A percentile compares a stretch with the other conserved stretches of the same genome.
phyloP scores from a whole-genome alignment of 2,888 invertebrate species.

The Patella depressa region DNA sequence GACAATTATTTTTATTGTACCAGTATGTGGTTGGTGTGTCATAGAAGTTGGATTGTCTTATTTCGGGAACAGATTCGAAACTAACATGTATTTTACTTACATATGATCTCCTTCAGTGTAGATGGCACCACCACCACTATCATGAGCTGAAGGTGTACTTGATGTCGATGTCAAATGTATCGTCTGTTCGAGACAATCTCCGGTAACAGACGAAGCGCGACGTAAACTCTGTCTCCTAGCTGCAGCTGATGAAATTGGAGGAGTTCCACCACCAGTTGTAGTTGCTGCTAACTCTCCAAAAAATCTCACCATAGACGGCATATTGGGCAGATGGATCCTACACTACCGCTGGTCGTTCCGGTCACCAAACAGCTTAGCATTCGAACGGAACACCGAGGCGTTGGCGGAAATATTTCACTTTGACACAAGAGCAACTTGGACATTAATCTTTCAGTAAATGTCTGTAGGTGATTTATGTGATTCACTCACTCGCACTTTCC shows the following conservation, averaged over 20 bases:
- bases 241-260: constrained; percentile 33
- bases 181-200: constrained; percentile 56
- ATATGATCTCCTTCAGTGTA: constrained; percentile 4
- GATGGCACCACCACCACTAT: constrained; percentile 25
- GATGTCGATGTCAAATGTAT: constrained; percentile 51
- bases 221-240: constrained; percentile 52
- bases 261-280: constrained; percentile 27
- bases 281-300: constrained; percentile 42
- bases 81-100: neutral
- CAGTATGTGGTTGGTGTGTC: too few species aligned
- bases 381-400: neutral
- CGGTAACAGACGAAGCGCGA: constrained; percentile 54
- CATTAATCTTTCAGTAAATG: too few species aligned
- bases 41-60: too few species aligned
- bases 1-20: too few species aligned
- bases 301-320: constrained; percentile 45
- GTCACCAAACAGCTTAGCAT: neutral
- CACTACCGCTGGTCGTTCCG: neutral
- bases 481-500: too few species aligned
- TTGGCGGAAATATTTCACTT: neutral
- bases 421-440: too few species aligned
- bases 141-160: constrained; percentile 44
- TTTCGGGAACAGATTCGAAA: too few species aligned
- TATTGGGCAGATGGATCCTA: constrained; percentile 21
- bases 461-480: too few species aligned